phyloP scores from a whole-genome alignment of 1,140 invertebrate genomes.

The Zophobas morio region DNA sequence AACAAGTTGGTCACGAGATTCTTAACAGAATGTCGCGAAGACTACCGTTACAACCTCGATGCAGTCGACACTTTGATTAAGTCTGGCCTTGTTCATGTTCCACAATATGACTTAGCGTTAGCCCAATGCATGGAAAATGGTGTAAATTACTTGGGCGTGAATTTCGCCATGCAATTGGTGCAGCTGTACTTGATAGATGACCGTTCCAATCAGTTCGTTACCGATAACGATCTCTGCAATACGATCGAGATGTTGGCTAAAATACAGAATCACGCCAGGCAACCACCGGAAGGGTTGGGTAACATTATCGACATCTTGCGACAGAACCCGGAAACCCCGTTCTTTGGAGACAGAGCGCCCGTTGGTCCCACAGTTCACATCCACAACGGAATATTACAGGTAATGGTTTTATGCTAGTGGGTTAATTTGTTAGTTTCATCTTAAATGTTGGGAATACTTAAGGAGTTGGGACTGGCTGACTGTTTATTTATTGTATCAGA shows the following conservation, averaged over 20 bases:
- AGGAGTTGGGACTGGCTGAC: not conserved
- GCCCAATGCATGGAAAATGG: conserved; percentile 91
- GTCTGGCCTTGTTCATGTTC: conserved; percentile 76
- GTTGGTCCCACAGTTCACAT: conserved; percentile 90
- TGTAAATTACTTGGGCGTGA: conserved; percentile 85
- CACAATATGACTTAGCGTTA: conserved; percentile 86
- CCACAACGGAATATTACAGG: conserved; percentile 91
- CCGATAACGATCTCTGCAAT: conserved; percentile 88
- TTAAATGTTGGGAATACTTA: not conserved
- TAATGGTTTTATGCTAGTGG: conserved; percentile 62
- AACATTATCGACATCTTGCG: conserved; percentile 83
- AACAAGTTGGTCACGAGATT: conserved; percentile 91
- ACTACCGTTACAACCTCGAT: conserved; percentile 91
- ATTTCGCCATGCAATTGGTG: conserved; percentile 92
- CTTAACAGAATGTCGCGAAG: conserved; percentile 88
- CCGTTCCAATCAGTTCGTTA: conserved; percentile 81
- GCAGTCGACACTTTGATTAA: conserved; percentile 91
- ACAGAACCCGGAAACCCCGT: conserved; percentile 78
- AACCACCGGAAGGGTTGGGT: conserved; percentile 85
- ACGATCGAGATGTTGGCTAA: conserved; percentile 87
- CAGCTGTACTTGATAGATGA: conserved; percentile 92
- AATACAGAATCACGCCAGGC: conserved; percentile 80
- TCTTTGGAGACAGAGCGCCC: conserved; percentile 80
- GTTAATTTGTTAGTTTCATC: not conserved
- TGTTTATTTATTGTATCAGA: not conserved